phyloP scores from a whole-genome alignment of 2,888 invertebrate genomes.

The Callyntrura sp. region DNA sequence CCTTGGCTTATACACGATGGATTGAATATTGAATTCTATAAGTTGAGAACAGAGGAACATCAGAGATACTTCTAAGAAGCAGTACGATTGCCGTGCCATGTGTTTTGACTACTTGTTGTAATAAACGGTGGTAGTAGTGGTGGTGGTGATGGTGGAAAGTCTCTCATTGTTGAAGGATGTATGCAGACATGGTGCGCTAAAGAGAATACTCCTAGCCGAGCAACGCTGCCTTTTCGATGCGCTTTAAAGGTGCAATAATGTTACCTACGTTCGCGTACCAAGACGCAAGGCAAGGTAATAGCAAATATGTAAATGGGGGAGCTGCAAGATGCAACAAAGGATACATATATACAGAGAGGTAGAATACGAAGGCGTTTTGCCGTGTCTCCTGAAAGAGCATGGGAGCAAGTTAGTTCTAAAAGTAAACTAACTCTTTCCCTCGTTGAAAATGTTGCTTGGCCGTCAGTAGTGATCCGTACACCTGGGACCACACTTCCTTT shows the following conservation, averaged over 20 bases:
- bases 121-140: too few species aligned
- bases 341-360: slow-evolving; percentile 48
- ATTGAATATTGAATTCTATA: too few species aligned
- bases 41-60: not conserved
- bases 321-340: slow-evolving; percentile 65
- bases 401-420: slow-evolving; percentile 15
- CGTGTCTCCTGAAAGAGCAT: not conserved
- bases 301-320: slow-evolving; percentile 2
- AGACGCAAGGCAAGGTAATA: slow-evolving; percentile 46
- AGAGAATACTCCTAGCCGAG: slow-evolving; percentile 21
- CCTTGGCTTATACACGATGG: too few species aligned
- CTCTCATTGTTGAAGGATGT: slow-evolving; percentile 68
- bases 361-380: slow-evolving; percentile 10
- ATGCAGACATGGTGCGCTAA: slow-evolving; percentile 22
- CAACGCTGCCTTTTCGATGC: slow-evolving; percentile 3
- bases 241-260: slow-evolving; percentile 60
- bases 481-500: slow-evolving; percentile 81
- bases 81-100: slow-evolving; percentile 46
- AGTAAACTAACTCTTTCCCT: slow-evolving; percentile 76
- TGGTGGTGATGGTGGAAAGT: slow-evolving; percentile 63
- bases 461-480: slow-evolving; percentile 82
- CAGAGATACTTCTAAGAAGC: not conserved
- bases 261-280: slow-evolving; percentile 39
- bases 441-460: slow-evolving; percentile 74
- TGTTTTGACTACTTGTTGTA: slow-evolving; percentile 55